Evolutionary conservation across 1,140 invertebrate species (phyloP), one percentile per base, ranked within the genome.

Genomic region (Trichogramma pretiosum): DNA sequence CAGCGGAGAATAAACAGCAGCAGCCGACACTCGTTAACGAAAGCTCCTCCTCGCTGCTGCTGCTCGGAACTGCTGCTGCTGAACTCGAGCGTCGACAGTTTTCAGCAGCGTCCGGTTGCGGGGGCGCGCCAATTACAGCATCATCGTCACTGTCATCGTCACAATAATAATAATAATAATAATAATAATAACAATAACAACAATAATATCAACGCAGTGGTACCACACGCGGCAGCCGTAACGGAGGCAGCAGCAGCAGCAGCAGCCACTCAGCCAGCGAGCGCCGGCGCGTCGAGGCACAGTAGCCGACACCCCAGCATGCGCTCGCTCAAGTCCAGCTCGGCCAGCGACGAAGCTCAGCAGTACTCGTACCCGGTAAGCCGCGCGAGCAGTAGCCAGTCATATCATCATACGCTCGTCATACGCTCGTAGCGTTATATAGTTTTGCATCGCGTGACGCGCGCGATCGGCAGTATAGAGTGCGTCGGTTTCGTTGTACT

Each of bases 271-370:
- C 16, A 11, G 11, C 4, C 44, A 30, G 17, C 34, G 22, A 14
- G 19, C 19, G 17, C 16, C 28, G 42, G 22, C 13, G 14, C 39
- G 18, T 32, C 39, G 14, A 32, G 41, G 22, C 46, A 47, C 43
- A 46, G 49, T 38, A 46, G 32, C 24, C 56, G 56, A 23, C 64
- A 62, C 42, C 55, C 62, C 14, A 68, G 64, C 44, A 62, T 65
- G 52, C 48, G 62, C 9, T 62, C 64, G 3, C 55, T 65, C 23
- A 60, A 58, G 36, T 59, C 59, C 10, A 65, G 56, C 36, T 54
- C 53, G 13, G 46, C 54, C 7, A 62, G 58, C 43, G 56, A 63
- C 24, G 63, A 65, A 7, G 55, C 56, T 13, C 59, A 60, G 2
- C 57, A 59, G 14, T 50, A n/a, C 23, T 40, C 23, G 23, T 40